Conservation (phyloP, 2,113 vertebrate genomes). For the Budorcas taxicolor region DNA sequence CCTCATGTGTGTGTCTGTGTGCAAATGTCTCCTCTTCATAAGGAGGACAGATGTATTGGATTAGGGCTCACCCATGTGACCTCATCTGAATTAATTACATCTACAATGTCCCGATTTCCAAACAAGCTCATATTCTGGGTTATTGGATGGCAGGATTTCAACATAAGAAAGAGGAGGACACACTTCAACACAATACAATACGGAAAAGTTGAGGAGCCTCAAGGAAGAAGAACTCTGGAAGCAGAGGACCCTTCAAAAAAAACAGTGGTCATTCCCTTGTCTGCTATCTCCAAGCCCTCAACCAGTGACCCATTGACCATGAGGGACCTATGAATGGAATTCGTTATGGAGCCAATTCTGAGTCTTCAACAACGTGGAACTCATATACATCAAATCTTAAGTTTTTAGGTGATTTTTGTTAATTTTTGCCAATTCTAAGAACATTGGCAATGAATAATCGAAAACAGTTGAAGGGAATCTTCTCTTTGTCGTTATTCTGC, state of each 20-base stretch:
- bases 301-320: rapidly evolving
- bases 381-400: background rate
- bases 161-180: background rate
- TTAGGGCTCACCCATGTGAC: background rate
- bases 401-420: background rate
- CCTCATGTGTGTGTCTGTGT: background rate
- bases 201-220: background rate
- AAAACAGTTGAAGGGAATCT: background rate
- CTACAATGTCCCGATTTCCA: background rate
- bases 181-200: background rate
- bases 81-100: background rate
- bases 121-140: background rate
- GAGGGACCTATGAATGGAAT: background rate
- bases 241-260: background rate
- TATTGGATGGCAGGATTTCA: background rate
- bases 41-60: background rate
- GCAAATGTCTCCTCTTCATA: background rate
- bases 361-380: background rate
- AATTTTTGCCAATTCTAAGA: background rate
- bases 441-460: no score
- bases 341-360: background rate
- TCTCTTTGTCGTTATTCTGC: background rate
- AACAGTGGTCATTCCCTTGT: background rate
- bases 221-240: background rate
- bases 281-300: background rate